Conservation (phyloP, 2,797 vertebrate species). For the Antennarius maculatus region DNA sequence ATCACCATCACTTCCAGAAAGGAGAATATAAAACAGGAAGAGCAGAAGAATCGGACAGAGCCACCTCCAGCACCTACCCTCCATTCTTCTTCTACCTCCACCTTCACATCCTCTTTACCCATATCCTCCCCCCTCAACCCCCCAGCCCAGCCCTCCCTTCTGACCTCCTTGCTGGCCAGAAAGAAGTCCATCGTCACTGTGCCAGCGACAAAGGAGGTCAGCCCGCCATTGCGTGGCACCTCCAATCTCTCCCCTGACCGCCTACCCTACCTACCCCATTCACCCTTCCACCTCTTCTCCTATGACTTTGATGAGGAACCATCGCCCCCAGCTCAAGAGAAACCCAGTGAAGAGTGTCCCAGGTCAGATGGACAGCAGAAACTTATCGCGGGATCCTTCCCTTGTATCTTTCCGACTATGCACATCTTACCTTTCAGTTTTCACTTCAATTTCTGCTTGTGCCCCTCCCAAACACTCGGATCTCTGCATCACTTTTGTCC, state of each 20-base stretch:
- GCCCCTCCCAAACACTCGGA: slow-evolving; percentile 32
- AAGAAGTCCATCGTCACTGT: slow-evolving; percentile 73
- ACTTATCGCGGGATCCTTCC: slow-evolving; percentile 15
- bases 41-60: slow-evolving; percentile 38
- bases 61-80: background rate
- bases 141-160: slow-evolving; percentile 69
- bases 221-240: slow-evolving; percentile 78
- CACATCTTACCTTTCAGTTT: slow-evolving; percentile 22
- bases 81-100: background rate
- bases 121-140: slow-evolving; percentile 42
- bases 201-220: slow-evolving; percentile 82
- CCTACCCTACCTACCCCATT: slow-evolving; percentile 91
- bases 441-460: slow-evolving; percentile 42
- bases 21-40: slow-evolving; percentile 46
- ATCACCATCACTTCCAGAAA: slow-evolving; percentile 71
- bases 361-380: slow-evolving; percentile 61
- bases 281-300: slow-evolving; percentile 95
- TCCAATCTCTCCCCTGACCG: slow-evolving; percentile 78
- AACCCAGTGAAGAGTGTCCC: slow-evolving; percentile 51
- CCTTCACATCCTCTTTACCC: slow-evolving; percentile 9
- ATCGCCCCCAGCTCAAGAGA: slow-evolving; percentile 54
- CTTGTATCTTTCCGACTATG: slow-evolving; percentile 3
- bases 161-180: slow-evolving; percentile 75
- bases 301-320: slow-evolving; percentile 88
- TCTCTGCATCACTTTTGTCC: slow-evolving; percentile 31